Base-by-base conservation (phyloP, 2,888 invertebrate genomes). In the Drosophila setosimentum region DNA sequence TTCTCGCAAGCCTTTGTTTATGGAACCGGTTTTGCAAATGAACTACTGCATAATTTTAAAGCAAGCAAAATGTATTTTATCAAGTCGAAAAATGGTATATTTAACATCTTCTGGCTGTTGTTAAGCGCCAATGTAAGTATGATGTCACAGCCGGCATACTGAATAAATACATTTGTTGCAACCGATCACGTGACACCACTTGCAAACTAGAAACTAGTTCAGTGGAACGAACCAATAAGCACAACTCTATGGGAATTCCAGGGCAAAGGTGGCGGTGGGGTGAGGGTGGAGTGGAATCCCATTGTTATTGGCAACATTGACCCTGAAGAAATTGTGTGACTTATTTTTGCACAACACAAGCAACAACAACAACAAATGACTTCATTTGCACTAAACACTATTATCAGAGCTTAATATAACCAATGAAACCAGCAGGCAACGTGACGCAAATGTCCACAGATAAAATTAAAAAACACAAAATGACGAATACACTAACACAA, bases 401-500 rank as follows among this genome's bases (percentile, higher is more conserved):
- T 35, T 57, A 65, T 57, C 62, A 62, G 40, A 48, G 68, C 60
- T 80, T 80, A 69, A 67, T 67, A 64, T 53, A 65, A 45, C 48
- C 60, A 65, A 59, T 71, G 51, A 60, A 60, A 63, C 62, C 60
- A 63, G 40, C 72, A 62, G 76, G 62, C 72, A 54, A 69, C 68
- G 72, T 75, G 64, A 75, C 71, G 75, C 68, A 73, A 73, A 55
- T 58, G 53, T 67, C 54, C 62, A 67, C 61, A 65, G 40, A 59
- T 58, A 61, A 51, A 51, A 72, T 54, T 24, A 42, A 24, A 29
- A 55, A 66, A 73, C 45, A 70, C 29, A 68, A 80, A 67, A 86
- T 83, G 87, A 87, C 84, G 80, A 87, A 87, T 87, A 68, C 83
- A 74, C 83, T 55, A 53, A 60, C 62, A 71, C 71, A 75, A 53